Percentiles rank a stretch among this genome's conserved stretches.
Evolutionary conservation across 2,113 vertebrate species (phyloP).

Genomic region (Sylvietta virens): DNA sequence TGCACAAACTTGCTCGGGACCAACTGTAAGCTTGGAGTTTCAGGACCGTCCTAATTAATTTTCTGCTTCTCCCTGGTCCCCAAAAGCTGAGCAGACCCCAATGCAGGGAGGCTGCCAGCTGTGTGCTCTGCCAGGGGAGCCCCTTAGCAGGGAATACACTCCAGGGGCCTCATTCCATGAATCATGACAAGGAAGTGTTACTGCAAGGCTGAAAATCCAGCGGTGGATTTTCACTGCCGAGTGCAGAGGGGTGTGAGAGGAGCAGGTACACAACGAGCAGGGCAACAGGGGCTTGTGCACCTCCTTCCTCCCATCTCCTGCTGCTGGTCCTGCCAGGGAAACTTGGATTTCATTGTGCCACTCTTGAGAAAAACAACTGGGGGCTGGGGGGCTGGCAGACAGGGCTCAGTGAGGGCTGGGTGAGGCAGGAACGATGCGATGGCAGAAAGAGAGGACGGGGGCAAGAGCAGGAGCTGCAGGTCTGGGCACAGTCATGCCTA

Average conservation of each 20-base stretch:
- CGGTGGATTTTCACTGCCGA: fast-evolving
- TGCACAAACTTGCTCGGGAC: background rate
- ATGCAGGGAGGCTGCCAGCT: background rate
- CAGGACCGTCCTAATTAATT: background rate
- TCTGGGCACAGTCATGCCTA: conserved; percentile 43
- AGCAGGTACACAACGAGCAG: fast-evolving
- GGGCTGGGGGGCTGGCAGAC: background rate
- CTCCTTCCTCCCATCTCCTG: background rate
- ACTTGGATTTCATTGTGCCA: background rate
- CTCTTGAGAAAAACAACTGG: background rate
- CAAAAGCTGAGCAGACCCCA: background rate
- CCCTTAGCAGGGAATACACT: background rate
- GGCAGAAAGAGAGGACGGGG: background rate
- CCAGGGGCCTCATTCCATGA: background rate
- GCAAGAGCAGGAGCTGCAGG: conserved; percentile 48
- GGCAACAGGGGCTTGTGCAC: background rate
- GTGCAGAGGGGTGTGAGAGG: background rate
- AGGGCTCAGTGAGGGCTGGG: background rate
- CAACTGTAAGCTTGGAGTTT: background rate
- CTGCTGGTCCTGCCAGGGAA: background rate
- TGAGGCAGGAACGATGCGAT: background rate
- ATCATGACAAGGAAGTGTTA: background rate
- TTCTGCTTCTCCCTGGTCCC: background rate
- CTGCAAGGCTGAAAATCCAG: background rate
- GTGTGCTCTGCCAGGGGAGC: background rate